These are phyloP conservation scores for Psittacula cyanocephala DNA, from an alignment of 2,113 vertebrate genomes.

Conservation along the genomic window DNA sequence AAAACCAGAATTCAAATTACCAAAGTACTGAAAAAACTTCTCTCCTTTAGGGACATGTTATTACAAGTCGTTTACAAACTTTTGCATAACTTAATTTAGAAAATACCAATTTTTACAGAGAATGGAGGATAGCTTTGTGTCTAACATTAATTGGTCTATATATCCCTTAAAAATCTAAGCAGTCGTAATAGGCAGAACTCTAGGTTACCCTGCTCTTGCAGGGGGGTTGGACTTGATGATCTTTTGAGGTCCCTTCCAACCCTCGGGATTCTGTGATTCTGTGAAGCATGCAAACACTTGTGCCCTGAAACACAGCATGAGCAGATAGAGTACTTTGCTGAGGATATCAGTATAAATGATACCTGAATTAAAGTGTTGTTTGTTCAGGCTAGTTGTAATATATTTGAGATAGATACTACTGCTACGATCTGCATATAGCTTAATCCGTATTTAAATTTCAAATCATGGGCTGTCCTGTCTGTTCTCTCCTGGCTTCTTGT, in stretches of 20 bases:
- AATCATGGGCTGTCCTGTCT: background rate
- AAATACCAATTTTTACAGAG: background rate
- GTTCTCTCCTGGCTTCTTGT: background rate
- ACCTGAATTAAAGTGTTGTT: background rate
- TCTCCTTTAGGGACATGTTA: background rate
- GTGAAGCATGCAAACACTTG: rapidly evolving
- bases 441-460: background rate
- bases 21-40: background rate
- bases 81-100: background rate
- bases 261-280: too few relatives aligned
- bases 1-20: background rate
- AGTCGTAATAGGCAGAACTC: background rate
- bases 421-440: background rate
- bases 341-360: background rate
- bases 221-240: too few relatives aligned
- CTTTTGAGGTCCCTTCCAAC: too few relatives aligned
- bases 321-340: background rate
- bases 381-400: background rate
- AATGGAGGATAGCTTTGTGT: background rate
- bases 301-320: background rate
- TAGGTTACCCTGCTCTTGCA: too few relatives aligned
- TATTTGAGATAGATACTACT: background rate
- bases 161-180: background rate
- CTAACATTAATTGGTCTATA: background rate
- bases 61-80: background rate